These are phyloP conservation scores for Sebastes nivosus DNA, from an alignment of 2,797 vertebrate genomes.

Conservation along the genomic window DNA sequence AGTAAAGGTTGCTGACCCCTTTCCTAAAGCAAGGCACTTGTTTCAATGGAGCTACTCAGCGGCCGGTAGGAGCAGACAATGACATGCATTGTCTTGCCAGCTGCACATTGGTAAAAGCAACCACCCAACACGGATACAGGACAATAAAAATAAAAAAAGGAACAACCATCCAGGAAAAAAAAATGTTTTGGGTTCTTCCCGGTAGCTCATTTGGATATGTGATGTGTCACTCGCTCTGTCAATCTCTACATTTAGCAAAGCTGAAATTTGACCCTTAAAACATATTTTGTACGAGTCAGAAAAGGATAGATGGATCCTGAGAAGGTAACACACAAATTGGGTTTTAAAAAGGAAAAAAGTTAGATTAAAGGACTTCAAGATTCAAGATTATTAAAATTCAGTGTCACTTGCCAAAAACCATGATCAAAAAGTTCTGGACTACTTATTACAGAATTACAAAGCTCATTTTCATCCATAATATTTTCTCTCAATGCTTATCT, in stretches of 20 bases:
- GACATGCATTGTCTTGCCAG: constrained; percentile 22
- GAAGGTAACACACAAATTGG: not conserved
- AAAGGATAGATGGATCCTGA: not conserved
- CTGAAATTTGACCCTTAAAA: not conserved
- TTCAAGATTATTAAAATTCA: not conserved
- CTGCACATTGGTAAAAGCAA: not conserved
- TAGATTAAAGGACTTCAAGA: not conserved
- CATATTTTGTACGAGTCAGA: not conserved
- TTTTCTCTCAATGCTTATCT: not conserved
- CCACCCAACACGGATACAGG: not conserved
- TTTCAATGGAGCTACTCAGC: not conserved
- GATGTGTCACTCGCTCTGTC: not conserved
- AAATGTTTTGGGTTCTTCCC: not conserved
- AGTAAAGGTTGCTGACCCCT: too few species aligned
- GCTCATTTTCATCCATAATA: not conserved
- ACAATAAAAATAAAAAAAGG: not conserved
- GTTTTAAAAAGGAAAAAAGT: not conserved
- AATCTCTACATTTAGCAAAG: not conserved
- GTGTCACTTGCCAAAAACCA: not conserved
- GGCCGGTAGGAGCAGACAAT: not conserved
- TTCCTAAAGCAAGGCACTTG: not conserved
- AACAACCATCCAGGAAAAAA: not conserved
- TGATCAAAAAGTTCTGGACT: not conserved
- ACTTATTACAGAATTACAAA: not conserved
- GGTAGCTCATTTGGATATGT: not conserved